These are phyloP conservation scores for Speoplatyrhinus poulsoni DNA, from an alignment of 2,113 vertebrate species.

Conservation along the genomic window DNA sequence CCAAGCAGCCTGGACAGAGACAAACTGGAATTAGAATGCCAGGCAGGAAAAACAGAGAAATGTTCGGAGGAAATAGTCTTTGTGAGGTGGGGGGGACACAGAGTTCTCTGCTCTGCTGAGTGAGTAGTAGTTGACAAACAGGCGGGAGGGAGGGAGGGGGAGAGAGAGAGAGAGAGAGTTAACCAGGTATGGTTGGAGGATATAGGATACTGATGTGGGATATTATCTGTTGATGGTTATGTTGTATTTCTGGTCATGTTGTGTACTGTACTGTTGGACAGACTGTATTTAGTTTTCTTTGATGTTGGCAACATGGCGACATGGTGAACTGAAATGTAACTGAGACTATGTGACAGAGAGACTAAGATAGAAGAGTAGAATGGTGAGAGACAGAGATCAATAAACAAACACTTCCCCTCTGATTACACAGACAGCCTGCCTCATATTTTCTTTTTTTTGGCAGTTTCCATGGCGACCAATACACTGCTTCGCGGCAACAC, in stretches of 20 bases:
- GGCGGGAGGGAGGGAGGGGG: neutral
- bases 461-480: slow-evolving; percentile 60
- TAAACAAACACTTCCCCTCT: neutral
- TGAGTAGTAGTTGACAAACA: neutral
- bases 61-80: too few relatives aligned
- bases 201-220: too few relatives aligned
- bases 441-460: slow-evolving; percentile 14
- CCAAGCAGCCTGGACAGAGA: slow-evolving; percentile 11
- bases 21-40: too few relatives aligned
- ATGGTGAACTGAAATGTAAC: too few relatives aligned
- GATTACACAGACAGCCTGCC: neutral
- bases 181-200: neutral
- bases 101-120: neutral
- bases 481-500: slow-evolving; percentile 17
- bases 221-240: too few relatives aligned
- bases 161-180: neutral
- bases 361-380: neutral
- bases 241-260: too few relatives aligned
- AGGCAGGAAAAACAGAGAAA: too few relatives aligned
- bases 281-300: too few relatives aligned
- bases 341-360: too few relatives aligned
- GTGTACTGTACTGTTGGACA: too few relatives aligned
- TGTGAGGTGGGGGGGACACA: neutral
- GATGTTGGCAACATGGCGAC: too few relatives aligned
- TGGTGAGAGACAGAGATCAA: neutral